phyloP scores from a whole-genome alignment of 2,888 invertebrate species.

The Heliconius ethilla region DNA sequence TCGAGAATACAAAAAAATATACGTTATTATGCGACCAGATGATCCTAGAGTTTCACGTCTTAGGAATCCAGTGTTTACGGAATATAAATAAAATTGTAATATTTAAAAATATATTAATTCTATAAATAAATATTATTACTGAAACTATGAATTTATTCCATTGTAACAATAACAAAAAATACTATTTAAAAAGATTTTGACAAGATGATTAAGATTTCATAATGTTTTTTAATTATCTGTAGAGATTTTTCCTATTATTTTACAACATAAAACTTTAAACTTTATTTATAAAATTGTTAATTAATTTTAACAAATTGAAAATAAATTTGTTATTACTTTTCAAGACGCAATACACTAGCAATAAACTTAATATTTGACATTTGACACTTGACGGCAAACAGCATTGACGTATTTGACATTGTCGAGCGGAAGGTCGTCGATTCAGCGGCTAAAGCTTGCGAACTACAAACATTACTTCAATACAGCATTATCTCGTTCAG shows the following conservation, averaged over 20 bases:
- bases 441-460: constrained; percentile 9
- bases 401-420: constrained; percentile 49
- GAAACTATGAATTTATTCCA: too few species aligned
- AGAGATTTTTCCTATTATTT: not conserved
- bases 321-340: not conserved
- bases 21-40: constrained; percentile 83
- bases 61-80: constrained; percentile 62
- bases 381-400: constrained; percentile 19
- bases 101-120: not conserved
- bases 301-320: not conserved
- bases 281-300: not conserved
- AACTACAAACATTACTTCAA: constrained; percentile 12
- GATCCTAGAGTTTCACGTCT: constrained; percentile 81
- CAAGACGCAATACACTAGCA: not conserved
- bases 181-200: not conserved
- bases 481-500: constrained; percentile 15
- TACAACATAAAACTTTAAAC: not conserved
- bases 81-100: constrained; percentile 46
- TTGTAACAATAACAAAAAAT: not conserved
- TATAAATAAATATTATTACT: not conserved
- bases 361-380: not conserved
- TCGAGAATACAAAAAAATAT: constrained; percentile 82
- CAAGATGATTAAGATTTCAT: too few species aligned
- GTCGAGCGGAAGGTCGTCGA: constrained; percentile 50
- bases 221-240: not conserved